These are phyloP conservation scores for Xylota segnis DNA, from an alignment of 2,888 invertebrate species.

Conservation along the genomic window DNA sequence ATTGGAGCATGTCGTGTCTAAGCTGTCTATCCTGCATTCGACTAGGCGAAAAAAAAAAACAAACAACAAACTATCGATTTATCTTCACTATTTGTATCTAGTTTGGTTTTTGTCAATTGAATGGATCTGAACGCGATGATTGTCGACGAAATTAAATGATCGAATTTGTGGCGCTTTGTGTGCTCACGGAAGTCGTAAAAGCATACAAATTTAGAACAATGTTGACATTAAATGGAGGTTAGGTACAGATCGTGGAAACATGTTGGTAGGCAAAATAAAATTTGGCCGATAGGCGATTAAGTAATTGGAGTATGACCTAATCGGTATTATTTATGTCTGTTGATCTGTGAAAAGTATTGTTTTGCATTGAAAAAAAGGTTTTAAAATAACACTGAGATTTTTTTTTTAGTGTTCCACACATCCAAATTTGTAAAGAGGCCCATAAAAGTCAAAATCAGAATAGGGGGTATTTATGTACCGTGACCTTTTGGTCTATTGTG, in stretches of 20 bases:
- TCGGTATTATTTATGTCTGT: conserved; percentile 30
- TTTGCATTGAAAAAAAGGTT: not conserved
- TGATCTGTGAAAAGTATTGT: conserved; percentile 31
- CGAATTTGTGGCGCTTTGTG: conserved; percentile 31
- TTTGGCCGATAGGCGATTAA: conserved; percentile 19
- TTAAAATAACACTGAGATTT: not conserved
- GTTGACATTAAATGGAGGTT: conserved; percentile 22
- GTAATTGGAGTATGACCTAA: conserved; percentile 55
- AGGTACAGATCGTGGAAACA: not conserved
- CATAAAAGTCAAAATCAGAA: no score
- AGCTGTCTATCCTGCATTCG: conserved; percentile 12
- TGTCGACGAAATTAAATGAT: conserved; percentile 48
- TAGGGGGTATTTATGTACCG: no score
- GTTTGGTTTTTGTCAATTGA: conserved; percentile 49
- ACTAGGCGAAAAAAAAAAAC: not conserved
- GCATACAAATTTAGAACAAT: conserved; percentile 48
- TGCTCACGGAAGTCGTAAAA: conserved; percentile 56
- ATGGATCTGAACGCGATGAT: conserved; percentile 26
- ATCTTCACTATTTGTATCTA: conserved; percentile 38
- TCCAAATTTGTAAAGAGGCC: not conserved
- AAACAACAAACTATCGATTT: not conserved
- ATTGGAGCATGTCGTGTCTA: conserved; percentile 43
- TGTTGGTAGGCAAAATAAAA: conserved; percentile 3
- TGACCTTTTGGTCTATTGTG: no score
- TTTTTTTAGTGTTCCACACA: no score